A percentile compares a stretch with the other conserved stretches of the same genome.
Conservation (phyloP, 2,888 invertebrate genomes). For the Crepidodera aurea region DNA sequence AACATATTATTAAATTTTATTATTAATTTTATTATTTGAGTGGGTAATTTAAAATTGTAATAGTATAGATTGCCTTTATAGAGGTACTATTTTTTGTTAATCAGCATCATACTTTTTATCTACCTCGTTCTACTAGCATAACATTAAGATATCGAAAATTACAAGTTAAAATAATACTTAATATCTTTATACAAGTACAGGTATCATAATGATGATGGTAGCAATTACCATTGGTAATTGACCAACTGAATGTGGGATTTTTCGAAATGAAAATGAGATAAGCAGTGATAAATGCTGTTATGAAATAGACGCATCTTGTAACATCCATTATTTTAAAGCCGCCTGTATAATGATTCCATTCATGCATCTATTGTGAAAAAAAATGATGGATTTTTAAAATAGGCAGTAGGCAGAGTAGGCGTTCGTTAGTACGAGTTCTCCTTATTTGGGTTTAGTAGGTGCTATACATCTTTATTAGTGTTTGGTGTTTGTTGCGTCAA, state of each 20-base stretch:
- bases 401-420: constrained; percentile 12
- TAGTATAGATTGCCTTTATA: too few relatives aligned
- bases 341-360: constrained; percentile 1
- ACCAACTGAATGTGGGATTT: constrained; percentile 7
- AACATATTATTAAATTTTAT: too few relatives aligned
- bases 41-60: too few relatives aligned
- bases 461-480: not conserved
- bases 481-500: too few relatives aligned
- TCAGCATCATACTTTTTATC: too few relatives aligned
- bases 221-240: constrained; percentile 8
- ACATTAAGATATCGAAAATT: constrained; percentile 5
- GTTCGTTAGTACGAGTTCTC: not conserved
- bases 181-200: constrained; percentile 12
- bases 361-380: constrained; percentile 9
- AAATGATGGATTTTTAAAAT: constrained; percentile 6
- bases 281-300: constrained; percentile 6
- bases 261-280: constrained; percentile 14
- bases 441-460: constrained; percentile 4
- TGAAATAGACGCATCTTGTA: constrained; percentile 5
- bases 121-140: constrained; percentile 29
- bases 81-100: too few relatives aligned
- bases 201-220: constrained; percentile 18
- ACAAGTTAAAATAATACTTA: constrained; percentile 10
- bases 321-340: not conserved
- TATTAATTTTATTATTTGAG: too few relatives aligned